A percentile compares a stretch with the other conserved stretches of the same genome.
Evolutionary conservation across 2,797 vertebrate genomes (phyloP).

Genomic region (Taeniopygia guttata): DNA sequence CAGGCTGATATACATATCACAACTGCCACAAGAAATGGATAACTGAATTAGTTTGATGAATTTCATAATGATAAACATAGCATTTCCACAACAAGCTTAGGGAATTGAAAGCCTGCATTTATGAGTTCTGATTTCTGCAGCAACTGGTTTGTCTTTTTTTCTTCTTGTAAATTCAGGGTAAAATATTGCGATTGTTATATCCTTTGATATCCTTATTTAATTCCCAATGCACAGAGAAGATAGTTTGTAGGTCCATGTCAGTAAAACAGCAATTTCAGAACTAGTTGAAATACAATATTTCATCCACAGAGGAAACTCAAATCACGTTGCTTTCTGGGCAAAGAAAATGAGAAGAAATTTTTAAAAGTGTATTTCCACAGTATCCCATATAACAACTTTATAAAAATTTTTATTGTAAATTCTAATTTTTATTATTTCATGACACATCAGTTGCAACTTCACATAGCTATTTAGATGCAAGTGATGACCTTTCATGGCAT

Average conservation of each 20-base stretch:
- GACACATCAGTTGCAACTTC: background rate
- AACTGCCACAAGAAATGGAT: background rate
- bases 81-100: background rate
- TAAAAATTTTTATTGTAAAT: background rate
- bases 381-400: rapidly evolving
- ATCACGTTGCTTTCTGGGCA: background rate
- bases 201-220: background rate
- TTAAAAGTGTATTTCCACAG: background rate
- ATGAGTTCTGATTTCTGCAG: background rate
- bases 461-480: background rate
- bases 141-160: background rate
- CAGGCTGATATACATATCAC: background rate
- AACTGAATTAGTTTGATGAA: constrained; percentile 12
- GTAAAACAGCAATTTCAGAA: background rate
- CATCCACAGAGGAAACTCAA: background rate
- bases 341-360: background rate
- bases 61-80: background rate
- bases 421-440: background rate
- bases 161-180: background rate
- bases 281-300: background rate
- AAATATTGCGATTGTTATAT: background rate
- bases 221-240: background rate
- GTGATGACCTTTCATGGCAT: background rate
- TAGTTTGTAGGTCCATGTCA: background rate
- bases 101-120: background rate